Percentiles rank a stretch among this genome's conserved stretches.
These are phyloP conservation scores for Ericerus pela DNA, from an alignment of 1,140 invertebrate species.

Conservation along the genomic window DNA sequence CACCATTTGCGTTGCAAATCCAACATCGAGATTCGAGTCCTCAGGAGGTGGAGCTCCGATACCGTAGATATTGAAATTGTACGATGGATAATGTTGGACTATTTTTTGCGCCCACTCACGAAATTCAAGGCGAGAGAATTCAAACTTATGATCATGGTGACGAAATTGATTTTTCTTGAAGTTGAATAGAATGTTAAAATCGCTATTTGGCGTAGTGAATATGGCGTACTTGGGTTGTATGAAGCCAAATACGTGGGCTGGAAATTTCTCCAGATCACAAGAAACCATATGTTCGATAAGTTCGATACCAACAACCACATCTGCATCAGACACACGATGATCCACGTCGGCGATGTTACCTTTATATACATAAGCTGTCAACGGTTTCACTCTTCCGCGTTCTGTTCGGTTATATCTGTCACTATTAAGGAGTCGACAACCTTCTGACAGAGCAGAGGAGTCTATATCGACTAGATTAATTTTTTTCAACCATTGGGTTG, in stretches of 20 bases:
- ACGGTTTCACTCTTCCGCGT: background rate
- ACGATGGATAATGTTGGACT: background rate
- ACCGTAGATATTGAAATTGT: background rate
- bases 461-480: background rate
- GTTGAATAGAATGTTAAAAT: background rate
- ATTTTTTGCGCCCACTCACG: background rate
- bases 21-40: background rate
- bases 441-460: background rate
- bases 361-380: background rate
- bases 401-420: background rate
- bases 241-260: background rate
- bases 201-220: background rate
- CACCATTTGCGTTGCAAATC: background rate
- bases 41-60: background rate
- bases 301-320: slow-evolving; percentile 3
- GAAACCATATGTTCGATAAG: background rate
- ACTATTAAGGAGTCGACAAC: background rate
- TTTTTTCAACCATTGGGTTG: background rate
- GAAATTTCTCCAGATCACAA: background rate
- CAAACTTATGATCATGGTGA: slow-evolving; percentile 1
- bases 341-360: background rate
- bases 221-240: background rate
- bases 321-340: background rate
- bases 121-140: background rate
- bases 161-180: background rate